A percentile compares a stretch with the other conserved stretches of the same genome.
phyloP scores from a whole-genome alignment of 2,113 vertebrate genomes.

The Stegostoma tigrinum region DNA sequence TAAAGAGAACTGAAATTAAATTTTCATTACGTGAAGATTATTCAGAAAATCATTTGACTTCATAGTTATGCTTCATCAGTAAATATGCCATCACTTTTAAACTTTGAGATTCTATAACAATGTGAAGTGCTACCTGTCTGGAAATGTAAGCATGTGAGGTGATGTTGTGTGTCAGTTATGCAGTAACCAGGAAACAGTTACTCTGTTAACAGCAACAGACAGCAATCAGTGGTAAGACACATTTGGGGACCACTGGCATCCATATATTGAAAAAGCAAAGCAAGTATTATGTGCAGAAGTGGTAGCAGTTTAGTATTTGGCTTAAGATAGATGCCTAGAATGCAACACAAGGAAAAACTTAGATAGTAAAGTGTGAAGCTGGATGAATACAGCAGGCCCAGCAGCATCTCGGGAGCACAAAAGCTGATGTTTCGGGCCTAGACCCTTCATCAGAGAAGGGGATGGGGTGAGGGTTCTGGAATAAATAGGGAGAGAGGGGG shows the following conservation, averaged over 20 bases:
- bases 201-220: background rate
- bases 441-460: too few species aligned
- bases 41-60: background rate
- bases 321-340: background rate
- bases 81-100: background rate
- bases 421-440: too few species aligned
- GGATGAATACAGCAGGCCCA: too few species aligned
- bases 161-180: background rate
- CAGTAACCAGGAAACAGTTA: conserved; percentile 12
- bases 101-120: background rate
- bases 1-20: background rate
- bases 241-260: background rate
- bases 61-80: background rate
- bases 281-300: background rate
- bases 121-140: background rate
- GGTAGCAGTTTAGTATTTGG: background rate
- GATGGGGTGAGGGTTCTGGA: too few species aligned
- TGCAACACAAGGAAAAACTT: background rate
- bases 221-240: background rate
- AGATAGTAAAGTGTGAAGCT: too few species aligned
- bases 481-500: too few species aligned
- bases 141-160: conserved; percentile 3
- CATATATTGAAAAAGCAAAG: background rate
- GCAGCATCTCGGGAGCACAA: too few species aligned
- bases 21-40: background rate